Base-by-base conservation (phyloP, 2,113 vertebrate species). In the Microtus montanus region DNA sequence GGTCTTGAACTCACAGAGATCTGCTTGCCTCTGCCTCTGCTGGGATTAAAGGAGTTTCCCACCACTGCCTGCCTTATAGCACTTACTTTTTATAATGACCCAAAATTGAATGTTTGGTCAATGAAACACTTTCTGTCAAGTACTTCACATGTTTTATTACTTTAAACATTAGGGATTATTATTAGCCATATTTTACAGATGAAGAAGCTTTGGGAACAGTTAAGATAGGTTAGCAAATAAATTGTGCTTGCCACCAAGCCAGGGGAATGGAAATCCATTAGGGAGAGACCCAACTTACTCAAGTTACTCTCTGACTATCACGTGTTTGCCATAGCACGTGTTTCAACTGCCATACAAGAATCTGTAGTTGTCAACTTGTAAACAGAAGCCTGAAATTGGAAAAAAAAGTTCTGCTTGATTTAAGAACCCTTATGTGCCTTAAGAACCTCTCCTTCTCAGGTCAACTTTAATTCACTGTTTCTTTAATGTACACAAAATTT, bases 11-110 rank as follows among this genome's bases (percentile, higher is more conserved):
- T 71, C 68, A n/a, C 17, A 71, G 68, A 71, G 68, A 19, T 71
- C 68, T 35, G 19, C 33, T 35, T 71, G 35, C 64, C 66, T 68
- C 66, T 68, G 5, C 17, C 8, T 71, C 19, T 71, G 17, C 70
- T 38, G 68, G 33, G 6, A 19, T 70, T 70, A n/a, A 70, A 70
- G 68, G 68, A 70, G 15, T 68, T 33, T 68, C 17, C 6, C 68
- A 70, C 33, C 33, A 70, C 15, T 35, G 35, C 14, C 68, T 70
- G 35, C 35, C 1, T 52, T 86, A 35, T 71, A 73, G 7, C 12
- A 54, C 79, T n/a, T 82, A 83, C 11, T 80, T 80, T 93, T 91
- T 87, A 91, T 82, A 87, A 75, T 28, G 86, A 58, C 2, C 22
- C 11, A 11, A 83, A 78, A 78, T 58, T 26, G 24, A 26, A 63